Evolutionary conservation across 1,140 invertebrate species (phyloP), one percentile per base, ranked within the genome.

Genomic region (Drosophila biarmipes): DNA sequence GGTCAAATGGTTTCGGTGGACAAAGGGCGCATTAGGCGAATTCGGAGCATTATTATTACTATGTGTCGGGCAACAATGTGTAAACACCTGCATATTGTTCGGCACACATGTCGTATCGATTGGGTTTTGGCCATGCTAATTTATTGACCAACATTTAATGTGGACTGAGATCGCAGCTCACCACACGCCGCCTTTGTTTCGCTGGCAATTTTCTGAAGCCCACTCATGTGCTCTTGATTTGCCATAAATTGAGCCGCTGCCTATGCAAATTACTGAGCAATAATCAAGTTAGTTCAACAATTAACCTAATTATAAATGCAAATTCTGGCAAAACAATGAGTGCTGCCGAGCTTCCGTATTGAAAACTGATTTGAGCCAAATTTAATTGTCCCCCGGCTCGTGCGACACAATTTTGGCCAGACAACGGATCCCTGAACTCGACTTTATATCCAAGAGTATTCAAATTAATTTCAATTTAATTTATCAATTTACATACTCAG

Each of bases 241-340:
- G 48, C 52, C 69, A 87, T 86, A 86, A 81, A 81, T 87, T 52
- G 73, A 59, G 63, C 64, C 80, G 59, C 61, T 71, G 64, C 53
- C 61, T 87, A 86, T 86, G 78, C 82, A 86, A 86, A 87, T 87
- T 82, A 48, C 66, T 62, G 58, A 51, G 74, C 67, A 64, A 82
- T 87, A 86, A 86, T 87, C 75, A 86, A 87, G 74, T 86, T 68
- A 78, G 82, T 75, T 75, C 62, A 69, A 86, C 84, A 87, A 86
- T 82, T 86, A 86, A 86, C 82, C 78, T 87, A 87, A 86, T 86
- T 86, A 86, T 79, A 82, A 75, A 86, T 87, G 82, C 52, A 87
- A 86, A 87, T 86, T 82, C 81, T 82, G 62, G 51, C 42, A 64
- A 82, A 84, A 85, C 80, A 85, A 85, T 84, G 71, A 79, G 62